Base-by-base conservation (phyloP, 2,888 invertebrate genomes). In the Galerucella calmariensis region DNA sequence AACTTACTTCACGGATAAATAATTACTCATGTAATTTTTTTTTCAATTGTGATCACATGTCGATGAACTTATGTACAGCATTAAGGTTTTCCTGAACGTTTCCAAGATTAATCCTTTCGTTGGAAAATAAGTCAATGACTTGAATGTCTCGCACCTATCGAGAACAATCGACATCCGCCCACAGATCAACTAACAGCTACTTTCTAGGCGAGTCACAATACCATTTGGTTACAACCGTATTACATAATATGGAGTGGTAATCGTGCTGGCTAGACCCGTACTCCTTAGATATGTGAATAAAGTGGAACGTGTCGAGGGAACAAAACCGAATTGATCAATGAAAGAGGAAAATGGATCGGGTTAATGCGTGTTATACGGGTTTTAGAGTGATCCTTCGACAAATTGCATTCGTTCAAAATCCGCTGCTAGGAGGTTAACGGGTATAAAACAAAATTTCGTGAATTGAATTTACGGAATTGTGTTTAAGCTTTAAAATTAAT, bases 171-270 rank as follows among this genome's bases (percentile, higher is more conserved):
- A 70, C 70, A 58, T 51, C 41, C 67, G 58, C 62, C 59, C 71
- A 67, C 69, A 76, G 74, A 76, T 76, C 77, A 75, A 69, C 58
- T 20, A 41, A 46, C 56, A 69, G 69, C 67, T 68, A 67, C 72
- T 79, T 79, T 73, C 71, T n/a, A 79, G 77, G 76, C 81, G 59
- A 78, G 79, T 77, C 80, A 77, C 78, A 79, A 62, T 73, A 74
- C 78, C 79, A 80, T 82, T 81, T 81, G 80, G 80, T 79, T 82
- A 81, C 79, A 79, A 75, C 74, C 78, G 75, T 79, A 80, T 79
- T 81, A 79, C 79, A 79, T 80, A 35, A 35, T 35, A 81, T 80
- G 79, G 80, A 81, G 80, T 81, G 80, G 79, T 79, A 80, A 80
- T 79, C 78, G 81, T 65, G 70, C 41, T 35, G 14, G 62, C 69